Evolutionary conservation across 2,888 invertebrate genomes (phyloP), one percentile per base, ranked within the genome.

Genomic region (Apomyelois bistriatella): DNA sequence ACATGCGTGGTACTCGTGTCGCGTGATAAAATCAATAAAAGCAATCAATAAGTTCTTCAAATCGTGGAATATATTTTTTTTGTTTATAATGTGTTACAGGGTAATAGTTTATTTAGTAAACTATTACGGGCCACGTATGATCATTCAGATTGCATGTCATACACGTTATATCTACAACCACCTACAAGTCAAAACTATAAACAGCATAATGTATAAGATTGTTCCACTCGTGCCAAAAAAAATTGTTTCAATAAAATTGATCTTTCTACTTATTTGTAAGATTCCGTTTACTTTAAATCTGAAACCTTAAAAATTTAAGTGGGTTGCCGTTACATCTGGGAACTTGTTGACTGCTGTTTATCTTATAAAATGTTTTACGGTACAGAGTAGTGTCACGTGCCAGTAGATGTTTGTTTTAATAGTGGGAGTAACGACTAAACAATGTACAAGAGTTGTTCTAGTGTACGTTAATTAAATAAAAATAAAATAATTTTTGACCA

Each of bases 401-500:
- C 17, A 13, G 47, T n/a, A 42, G 30, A 35, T 41, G 43, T 13
- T 16, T 35, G 46, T 53, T 13, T 36, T 43, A 47, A 57, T 60
- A 61, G 58, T 43, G 37, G 54, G 54, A 47, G 28, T 53, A 54
- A 58, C 55, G 53, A 58, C 55, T 57, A 56, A 54, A 48, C 53
- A 55, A 55, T 57, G 54, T 57, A 58, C 58, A 66, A 67, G 57
- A 65, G 62, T 69, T 70, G 64, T 68, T 58, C 63, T 72, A 75
- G 70, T 54, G 66, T 75, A 64, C 59, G 58, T 60, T 61, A 58
- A 63, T 13, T 53, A 53, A 55, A 56, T 22, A 54, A 52, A 53
- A 59, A 5, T 46, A 46, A 64, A 61, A 62, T 61, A 68, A 75
- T 64, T 62, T 72, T 65, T 73, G 84, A 85, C 85, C 84, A 85